phyloP scores from a whole-genome alignment of 2,797 vertebrate genomes.

The Siniperca scherzeri region DNA sequence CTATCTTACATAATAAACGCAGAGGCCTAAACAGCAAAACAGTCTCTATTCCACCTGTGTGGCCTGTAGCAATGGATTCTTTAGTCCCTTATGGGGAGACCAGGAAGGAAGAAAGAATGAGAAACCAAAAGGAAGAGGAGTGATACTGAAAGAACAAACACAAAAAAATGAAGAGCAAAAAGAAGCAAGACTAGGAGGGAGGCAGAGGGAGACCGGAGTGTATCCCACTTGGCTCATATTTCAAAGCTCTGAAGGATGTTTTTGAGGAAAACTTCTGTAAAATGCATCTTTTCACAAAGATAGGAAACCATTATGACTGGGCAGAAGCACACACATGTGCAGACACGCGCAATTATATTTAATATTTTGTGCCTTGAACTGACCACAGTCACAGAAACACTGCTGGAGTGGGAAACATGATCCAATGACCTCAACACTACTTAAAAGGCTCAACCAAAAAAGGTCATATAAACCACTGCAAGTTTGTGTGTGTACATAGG shows the following conservation, averaged over 20 bases:
- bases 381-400: slow-evolving; percentile 1
- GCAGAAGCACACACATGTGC: slow-evolving; percentile 6
- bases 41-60: slow-evolving; percentile 65
- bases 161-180: slow-evolving; percentile 43
- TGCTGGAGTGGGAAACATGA: slow-evolving; percentile 4
- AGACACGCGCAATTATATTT: slow-evolving; percentile 18
- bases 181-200: slow-evolving; percentile 32
- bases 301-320: slow-evolving; percentile 30
- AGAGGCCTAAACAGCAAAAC: slow-evolving; percentile 56
- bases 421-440: slow-evolving; percentile 14
- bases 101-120: slow-evolving; percentile 30
- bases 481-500: not conserved
- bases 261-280: slow-evolving; percentile 58
- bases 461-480: not conserved
- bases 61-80: slow-evolving; percentile 60
- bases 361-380: slow-evolving; percentile 2
- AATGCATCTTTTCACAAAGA: slow-evolving; percentile 56
- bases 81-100: slow-evolving; percentile 43
- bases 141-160: slow-evolving; percentile 40
- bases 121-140: slow-evolving; percentile 45
- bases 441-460: not conserved
- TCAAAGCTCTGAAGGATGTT: slow-evolving; percentile 65
- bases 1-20: slow-evolving; percentile 65
- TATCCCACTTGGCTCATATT: slow-evolving; percentile 61
- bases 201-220: slow-evolving; percentile 29